Conservation (phyloP, 2,888 invertebrate genomes). For the Tenthredo mesomela region DNA sequence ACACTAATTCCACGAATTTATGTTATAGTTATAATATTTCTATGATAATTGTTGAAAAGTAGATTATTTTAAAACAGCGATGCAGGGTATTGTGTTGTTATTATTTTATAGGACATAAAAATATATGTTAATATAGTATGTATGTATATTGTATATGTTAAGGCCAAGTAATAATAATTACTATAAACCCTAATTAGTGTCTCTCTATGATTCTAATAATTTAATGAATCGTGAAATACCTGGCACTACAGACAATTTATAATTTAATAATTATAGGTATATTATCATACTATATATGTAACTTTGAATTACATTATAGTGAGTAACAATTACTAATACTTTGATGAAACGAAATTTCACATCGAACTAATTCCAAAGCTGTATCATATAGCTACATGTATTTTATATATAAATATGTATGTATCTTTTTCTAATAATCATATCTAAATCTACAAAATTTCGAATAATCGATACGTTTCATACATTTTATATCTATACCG, state of each 20-base stretch:
- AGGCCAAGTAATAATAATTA: not conserved
- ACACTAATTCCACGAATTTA: no score
- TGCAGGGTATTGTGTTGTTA: not conserved
- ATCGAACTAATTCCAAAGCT: not conserved
- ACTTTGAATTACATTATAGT: not conserved
- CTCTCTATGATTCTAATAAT: not conserved
- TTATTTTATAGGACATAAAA: constrained; percentile 7
- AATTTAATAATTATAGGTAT: not conserved
- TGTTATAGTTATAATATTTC: no score
- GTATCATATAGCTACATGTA: not conserved
- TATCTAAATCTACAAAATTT: not conserved
- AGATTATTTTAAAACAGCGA: no score
- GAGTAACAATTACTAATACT: not conserved
- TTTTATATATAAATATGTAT: not conserved
- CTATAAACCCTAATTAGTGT: not conserved
- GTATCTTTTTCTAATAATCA: not conserved
- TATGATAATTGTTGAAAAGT: no score
- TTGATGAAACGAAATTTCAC: not conserved
- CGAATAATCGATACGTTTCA: not conserved
- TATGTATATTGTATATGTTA: not conserved
- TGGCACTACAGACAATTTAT: constrained; percentile 3
- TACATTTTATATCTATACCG: not conserved
- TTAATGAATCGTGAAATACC: not conserved
- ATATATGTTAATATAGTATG: not conserved
- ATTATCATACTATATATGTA: not conserved